Evolutionary conservation across 2,113 vertebrate genomes (phyloP).

Genomic region (Macrotus californicus): DNA sequence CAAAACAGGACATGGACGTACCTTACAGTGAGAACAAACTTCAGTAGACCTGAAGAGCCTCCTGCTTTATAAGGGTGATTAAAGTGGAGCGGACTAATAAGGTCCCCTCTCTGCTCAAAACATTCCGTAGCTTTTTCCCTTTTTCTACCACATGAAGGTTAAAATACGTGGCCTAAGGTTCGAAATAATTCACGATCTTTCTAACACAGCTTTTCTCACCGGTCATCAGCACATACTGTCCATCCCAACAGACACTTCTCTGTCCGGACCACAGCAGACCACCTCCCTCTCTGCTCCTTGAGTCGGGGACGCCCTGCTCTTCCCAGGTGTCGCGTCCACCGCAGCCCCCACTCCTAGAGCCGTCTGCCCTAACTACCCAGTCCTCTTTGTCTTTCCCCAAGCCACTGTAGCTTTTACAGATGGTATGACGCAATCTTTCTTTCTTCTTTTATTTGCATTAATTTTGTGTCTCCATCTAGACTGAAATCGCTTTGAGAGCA

Average conservation of each 20-base stretch:
- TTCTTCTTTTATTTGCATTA: not conserved
- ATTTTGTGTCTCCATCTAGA: not conserved
- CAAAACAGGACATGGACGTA: not conserved
- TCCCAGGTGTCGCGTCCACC: not conserved
- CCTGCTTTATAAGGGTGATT: not conserved
- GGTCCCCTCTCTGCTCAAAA: not conserved
- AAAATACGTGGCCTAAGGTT: slow-evolving; percentile 21
- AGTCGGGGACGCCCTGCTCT: not conserved
- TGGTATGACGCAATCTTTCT: not conserved
- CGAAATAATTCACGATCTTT: not conserved
- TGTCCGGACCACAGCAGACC: not conserved
- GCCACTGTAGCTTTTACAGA: not conserved
- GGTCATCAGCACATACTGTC: not conserved
- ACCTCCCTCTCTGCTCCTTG: not conserved
- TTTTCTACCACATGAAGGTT: not conserved
- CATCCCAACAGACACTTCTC: not conserved
- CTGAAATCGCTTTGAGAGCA: not conserved
- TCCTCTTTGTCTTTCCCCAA: not conserved
- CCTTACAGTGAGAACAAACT: not conserved
- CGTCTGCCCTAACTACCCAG: not conserved
- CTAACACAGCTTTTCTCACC: not conserved
- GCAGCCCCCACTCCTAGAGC: not conserved
- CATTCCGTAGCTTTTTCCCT: not conserved
- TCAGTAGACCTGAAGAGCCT: not conserved
- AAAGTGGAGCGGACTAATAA: not conserved